Conservation (phyloP, 2,888 invertebrate genomes). For the Nomada ruficornis region DNA sequence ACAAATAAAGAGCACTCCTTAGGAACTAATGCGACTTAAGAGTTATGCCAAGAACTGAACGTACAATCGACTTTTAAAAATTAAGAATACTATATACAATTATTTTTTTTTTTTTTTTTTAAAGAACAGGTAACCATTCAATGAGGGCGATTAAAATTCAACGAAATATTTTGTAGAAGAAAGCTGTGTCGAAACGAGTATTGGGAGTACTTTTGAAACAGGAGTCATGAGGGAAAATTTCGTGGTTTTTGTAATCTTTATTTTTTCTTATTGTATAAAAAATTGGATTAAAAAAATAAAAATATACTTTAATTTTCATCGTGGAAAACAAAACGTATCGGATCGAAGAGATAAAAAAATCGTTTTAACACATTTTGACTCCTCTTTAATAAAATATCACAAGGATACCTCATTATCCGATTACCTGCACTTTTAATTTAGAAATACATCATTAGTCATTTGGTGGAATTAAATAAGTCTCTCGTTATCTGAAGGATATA, state of each 20-base stretch:
- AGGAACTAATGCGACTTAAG: constrained; percentile 69
- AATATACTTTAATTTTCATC: not conserved
- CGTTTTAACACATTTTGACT: not conserved
- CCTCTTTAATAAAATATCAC: constrained; percentile 4
- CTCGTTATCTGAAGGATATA: constrained; percentile 30
- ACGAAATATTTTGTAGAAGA: not conserved
- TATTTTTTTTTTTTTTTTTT: not conserved
- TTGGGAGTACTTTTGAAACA: not conserved
- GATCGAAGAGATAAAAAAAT: not conserved
- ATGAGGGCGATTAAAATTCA: constrained; percentile 16
- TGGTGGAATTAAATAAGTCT: constrained; percentile 50
- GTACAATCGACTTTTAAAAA: constrained; percentile 44
- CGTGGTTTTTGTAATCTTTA: not conserved
- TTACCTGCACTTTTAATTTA: constrained; percentile 37
- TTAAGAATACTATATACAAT: constrained; percentile 53
- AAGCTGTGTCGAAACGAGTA: not conserved
- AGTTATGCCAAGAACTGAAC: constrained; percentile 61
- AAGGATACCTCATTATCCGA: constrained; percentile 24
- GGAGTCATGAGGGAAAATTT: not conserved
- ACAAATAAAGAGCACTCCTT: constrained; percentile 66
- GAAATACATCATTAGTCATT: constrained; percentile 28
- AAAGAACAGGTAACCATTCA: constrained; percentile 31
- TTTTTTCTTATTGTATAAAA: constrained; percentile 11
- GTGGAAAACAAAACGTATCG: not conserved
- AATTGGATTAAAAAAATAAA: not conserved